Evolutionary conservation across 2,113 vertebrate species (phyloP).

Genomic region (Ceyx melanurus): DNA sequence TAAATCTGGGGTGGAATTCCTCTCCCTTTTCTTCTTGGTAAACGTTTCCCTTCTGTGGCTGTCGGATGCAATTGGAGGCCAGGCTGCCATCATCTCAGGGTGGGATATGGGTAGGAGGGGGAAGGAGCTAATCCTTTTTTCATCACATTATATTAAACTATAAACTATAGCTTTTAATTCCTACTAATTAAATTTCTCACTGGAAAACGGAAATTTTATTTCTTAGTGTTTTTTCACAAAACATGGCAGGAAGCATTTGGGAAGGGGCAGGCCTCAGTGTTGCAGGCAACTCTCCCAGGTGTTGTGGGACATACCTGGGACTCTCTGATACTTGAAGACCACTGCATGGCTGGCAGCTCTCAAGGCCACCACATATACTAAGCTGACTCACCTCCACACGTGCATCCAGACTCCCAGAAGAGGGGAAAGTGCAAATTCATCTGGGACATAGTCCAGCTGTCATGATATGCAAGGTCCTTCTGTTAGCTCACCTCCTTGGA

Average conservation of each 20-base stretch:
- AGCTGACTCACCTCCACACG: neutral
- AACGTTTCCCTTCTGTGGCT: neutral
- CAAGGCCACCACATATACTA: accelerated
- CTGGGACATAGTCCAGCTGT: neutral
- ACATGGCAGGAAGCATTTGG: neutral
- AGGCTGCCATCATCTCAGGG: neutral
- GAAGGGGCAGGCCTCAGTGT: accelerated
- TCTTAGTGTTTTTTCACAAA: neutral
- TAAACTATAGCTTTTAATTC: slow-evolving; percentile 49
- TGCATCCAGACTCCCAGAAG: neutral
- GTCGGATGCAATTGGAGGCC: neutral
- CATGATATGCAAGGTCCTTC: neutral
- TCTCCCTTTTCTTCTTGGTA: neutral
- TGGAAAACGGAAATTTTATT: neutral
- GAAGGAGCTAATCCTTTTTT: slow-evolving; percentile 38
- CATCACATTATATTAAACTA: slow-evolving; percentile 43
- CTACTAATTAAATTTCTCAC: slow-evolving; percentile 40
- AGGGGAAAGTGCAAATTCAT: neutral
- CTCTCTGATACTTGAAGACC: neutral
- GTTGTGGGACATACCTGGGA: neutral
- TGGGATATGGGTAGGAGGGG: neutral
- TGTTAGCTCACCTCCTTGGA: neutral
- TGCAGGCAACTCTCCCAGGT: neutral
- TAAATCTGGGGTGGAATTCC: slow-evolving; percentile 37
- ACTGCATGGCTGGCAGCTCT: neutral